Evolutionary conservation across 2,797 vertebrate species (phyloP).

Genomic region (Glossophaga mutica): DNA sequence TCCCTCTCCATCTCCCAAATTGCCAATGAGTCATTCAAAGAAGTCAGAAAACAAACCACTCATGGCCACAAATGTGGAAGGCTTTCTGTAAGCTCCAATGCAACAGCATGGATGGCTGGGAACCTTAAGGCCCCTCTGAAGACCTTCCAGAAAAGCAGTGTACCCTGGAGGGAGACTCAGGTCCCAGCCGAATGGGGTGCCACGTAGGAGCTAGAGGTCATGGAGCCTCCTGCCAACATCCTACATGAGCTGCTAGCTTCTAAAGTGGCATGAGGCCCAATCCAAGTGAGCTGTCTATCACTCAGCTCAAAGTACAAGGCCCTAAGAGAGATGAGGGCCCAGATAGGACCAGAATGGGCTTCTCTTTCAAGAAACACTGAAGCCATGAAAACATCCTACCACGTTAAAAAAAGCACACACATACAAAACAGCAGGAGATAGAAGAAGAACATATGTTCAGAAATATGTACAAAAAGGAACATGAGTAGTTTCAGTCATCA

Average conservation of each 20-base stretch:
- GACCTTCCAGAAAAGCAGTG: not conserved
- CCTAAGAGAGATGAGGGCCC: not conserved
- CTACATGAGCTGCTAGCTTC: not conserved
- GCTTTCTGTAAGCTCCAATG: not conserved
- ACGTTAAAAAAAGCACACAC: not conserved
- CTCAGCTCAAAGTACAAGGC: not conserved
- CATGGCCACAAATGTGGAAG: not conserved
- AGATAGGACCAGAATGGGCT: not conserved
- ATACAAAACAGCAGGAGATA: not conserved
- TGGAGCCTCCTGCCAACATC: not conserved
- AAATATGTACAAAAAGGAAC: not conserved
- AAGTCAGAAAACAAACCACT: not conserved
- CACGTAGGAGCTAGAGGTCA: not conserved
- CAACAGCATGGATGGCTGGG: not conserved
- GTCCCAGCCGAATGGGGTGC: not conserved
- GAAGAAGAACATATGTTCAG: not conserved
- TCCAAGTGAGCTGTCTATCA: not conserved
- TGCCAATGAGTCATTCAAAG: not conserved
- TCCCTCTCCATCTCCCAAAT: not conserved
- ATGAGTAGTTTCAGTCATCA: not conserved
- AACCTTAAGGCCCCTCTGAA: not conserved
- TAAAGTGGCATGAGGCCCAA: not conserved
- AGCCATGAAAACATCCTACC: not conserved
- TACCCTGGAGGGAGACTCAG: too few species aligned
- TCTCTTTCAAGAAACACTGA: not conserved